Evolutionary conservation across 2,888 invertebrate genomes (phyloP), one percentile per base, ranked within the genome.

Genomic region (Dryocosmus kuriphilus): DNA sequence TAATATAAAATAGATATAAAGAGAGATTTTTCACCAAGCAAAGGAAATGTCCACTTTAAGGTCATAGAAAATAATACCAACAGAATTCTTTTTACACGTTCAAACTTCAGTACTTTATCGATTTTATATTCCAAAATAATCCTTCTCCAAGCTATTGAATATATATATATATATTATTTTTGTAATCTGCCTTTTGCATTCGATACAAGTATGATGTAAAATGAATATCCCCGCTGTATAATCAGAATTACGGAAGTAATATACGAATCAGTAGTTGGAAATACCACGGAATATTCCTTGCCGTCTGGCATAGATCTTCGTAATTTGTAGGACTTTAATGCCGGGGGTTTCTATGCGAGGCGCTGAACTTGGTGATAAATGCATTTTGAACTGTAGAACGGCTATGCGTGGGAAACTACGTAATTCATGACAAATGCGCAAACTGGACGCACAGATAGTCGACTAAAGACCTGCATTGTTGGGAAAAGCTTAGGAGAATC

Each of bases 271-370:
- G 51, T 19, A 46, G 35, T 62, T 22, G 46, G 51, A n/a, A 46
- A 38, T 79, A 75, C 80, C 81, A 75, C 71, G 80, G 77, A 84
- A 80, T 84, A 81, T 81, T 82, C 79, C 65, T 78, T 65, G 75
- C 32, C 79, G 73, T 81, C 79, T 81, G 79, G 78, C 77, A 80
- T 78, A 81, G 80, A 78, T 77, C 73, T 79, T 82, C 79, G 83
- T 83, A 84, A 84, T 84, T 84, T 82, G 81, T 81, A 78, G 78
- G 78, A 80, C 80, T 79, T 80, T 81, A 81, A 76, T 76, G 46
- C 77, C n/a, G n/a, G 41, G 76, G 74, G 75, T 60, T 79, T 65
- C 74, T 71, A 67, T 75, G 65, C 71, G 60, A 60, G 27, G 81
- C 55, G 77, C 62, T 79, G 76, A 81, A 81, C 75, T 77, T 79